Conservation (phyloP, 2,797 vertebrate genomes). For the Avahi laniger region DNA sequence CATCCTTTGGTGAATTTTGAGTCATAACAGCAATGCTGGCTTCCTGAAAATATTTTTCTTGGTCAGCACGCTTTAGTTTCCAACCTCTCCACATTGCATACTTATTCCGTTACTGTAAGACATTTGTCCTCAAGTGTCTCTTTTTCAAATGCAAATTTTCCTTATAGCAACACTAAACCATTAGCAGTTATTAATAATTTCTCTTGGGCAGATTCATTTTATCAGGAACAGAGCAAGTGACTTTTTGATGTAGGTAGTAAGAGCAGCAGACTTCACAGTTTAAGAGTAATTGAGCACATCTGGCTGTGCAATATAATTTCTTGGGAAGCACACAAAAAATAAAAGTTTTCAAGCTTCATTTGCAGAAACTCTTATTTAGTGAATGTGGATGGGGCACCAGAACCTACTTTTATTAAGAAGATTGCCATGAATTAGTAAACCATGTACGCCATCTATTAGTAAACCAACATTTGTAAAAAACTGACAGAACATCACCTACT, state of each 20-base stretch:
- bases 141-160: conserved; percentile 1
- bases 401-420: not conserved
- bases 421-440: not conserved
- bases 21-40: not conserved
- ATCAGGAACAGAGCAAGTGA: not conserved
- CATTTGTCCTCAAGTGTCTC: not conserved
- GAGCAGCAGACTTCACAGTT: not conserved
- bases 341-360: not conserved
- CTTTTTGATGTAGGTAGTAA: not conserved
- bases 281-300: not conserved
- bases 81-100: not conserved
- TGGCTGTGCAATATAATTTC: not conserved
- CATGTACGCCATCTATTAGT: not conserved
- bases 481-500: not conserved
- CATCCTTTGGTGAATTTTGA: not conserved
- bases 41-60: not conserved
- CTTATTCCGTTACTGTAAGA: not conserved
- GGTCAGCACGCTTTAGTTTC: not conserved
- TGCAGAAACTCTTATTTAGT: not conserved
- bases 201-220: not conserved
- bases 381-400: not conserved
- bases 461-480: not conserved
- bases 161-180: not conserved
- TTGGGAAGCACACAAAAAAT: not conserved
- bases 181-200: not conserved